Evolutionary conservation across 2,113 vertebrate genomes (phyloP), one percentile per base, ranked within the genome.

Genomic region (Pimephales promelas): DNA sequence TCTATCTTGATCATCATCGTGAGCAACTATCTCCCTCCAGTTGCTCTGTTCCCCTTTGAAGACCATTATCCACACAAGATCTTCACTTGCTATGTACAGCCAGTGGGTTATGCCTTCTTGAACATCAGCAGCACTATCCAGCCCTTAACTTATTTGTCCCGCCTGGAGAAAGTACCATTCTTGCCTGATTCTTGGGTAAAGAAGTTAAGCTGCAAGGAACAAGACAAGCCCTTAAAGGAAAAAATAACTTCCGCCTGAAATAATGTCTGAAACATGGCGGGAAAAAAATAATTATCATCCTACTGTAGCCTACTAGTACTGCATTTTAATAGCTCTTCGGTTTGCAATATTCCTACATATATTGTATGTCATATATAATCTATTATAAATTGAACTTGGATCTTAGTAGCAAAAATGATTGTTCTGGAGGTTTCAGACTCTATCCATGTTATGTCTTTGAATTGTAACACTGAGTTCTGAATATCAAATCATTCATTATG

Each of bases 81-180:
- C 43, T 94, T 94, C 84, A 91, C 88, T 81, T 95, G 94, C 84
- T 94, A 94, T 0, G 89, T 94, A 78, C 92, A 94, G 85, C 93
- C 94, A 0, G 45, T 88, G 3, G 91, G 93, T 11, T 94, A 91
- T 0, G 92, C 93, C 61, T 94, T 94, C 56, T 83, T 94, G n/a
- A 95, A 94, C 85, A 89, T 94, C 85, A 94, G 94, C 87, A 94
- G 93, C 88, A 95, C 91, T 84, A 93, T 92, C 86, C 94, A 94
- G 83, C 94, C 94, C 0, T 86, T 95, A 1, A 75, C 94, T 83
- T 95, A 93, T 61, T 86, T 95, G 24, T 89, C 85, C 8, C 92
- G 92, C 10, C 89, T 94, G 84, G 91, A 93, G 18, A 94, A 91
- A 81, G 9, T 94, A 24, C 90, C 94, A 47, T 94, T 92, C 80